Base-by-base conservation (phyloP, 1,140 invertebrate genomes). In the Pentalonia nigronervosa region DNA sequence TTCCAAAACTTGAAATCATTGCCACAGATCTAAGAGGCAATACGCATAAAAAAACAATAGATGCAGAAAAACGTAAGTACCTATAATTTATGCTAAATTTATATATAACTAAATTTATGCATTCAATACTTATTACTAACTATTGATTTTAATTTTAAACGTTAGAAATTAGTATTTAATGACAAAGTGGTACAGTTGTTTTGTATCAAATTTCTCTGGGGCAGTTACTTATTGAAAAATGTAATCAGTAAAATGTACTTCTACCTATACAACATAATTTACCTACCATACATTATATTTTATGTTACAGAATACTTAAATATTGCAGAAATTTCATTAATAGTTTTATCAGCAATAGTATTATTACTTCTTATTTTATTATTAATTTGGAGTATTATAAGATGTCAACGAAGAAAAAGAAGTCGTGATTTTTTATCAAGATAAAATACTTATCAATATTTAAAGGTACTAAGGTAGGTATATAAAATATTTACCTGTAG, bases 11-110 rank as follows among this genome's bases (percentile, higher is more conserved):
- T 17, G 94, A 94, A 90, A 91, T 94, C 0, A 94, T 94, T 41
- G 94, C 94, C 4, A 94, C 93, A 47, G 94, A 94, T 93, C 36
- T 94, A 67, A 93, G 93, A 93, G 94, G 94, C 14, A 94, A 94
- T 60, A 56, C 67, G 2, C 36, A 83, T 41, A 94, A 93, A 81
- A 93, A 94, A 41, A 94, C 93, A 23, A 94, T 94, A 45, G 93
- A 94, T 86, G 94, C 94, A n/a, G 94, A 94, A 90, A 90, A 94
- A 83, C 94, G 94, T 94, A 94, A 94, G 88, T 94, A 56, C 36
- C 17, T 17, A 50, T 50, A 56, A 56, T 36, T 7, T n/a, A n/a
- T n/a, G n/a, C n/a, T n/a, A n/a, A n/a, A n/a, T n/a, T n/a, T n/a
- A n/a, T n/a, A n/a, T n/a, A 41, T 36, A n/a, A 56, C 36, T 7